A percentile compares a stretch with the other conserved stretches of the same genome.
Evolutionary conservation across 1,140 invertebrate species (phyloP).

Genomic region (Ladona fulva): DNA sequence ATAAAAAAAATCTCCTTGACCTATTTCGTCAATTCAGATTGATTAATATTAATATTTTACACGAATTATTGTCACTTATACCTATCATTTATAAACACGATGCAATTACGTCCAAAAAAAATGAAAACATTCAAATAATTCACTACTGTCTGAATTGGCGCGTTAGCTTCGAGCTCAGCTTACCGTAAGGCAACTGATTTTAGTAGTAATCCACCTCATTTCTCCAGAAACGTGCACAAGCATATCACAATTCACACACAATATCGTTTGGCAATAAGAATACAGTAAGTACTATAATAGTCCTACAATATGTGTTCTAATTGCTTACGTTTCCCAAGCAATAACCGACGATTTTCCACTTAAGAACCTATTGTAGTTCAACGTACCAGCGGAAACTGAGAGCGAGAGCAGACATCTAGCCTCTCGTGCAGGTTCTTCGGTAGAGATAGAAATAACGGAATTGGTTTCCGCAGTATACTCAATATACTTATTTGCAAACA

Average conservation of each 20-base stretch:
- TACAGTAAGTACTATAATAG: too few species aligned
- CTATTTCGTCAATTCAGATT: background rate
- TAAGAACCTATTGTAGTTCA: background rate
- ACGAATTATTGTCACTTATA: too few species aligned
- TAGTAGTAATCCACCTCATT: slow-evolving; percentile 10
- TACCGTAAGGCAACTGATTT: slow-evolving; percentile 9
- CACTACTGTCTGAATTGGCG: background rate
- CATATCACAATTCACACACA: too few species aligned
- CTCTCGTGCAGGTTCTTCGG: background rate
- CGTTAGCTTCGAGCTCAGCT: background rate
- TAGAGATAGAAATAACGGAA: background rate
- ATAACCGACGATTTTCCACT: background rate
- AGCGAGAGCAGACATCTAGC: slow-evolving; percentile 2
- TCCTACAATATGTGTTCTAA: background rate
- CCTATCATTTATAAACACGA: too few species aligned
- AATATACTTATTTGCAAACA: too few species aligned
- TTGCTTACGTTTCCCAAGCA: background rate
- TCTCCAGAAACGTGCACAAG: background rate
- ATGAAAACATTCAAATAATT: background rate
- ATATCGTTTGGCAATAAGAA: too few species aligned
- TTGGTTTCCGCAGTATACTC: background rate
- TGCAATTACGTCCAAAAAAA: background rate
- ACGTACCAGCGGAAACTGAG: slow-evolving; percentile 4
- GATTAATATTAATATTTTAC: background rate
- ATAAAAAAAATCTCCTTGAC: slow-evolving; percentile 6